Base-by-base conservation (phyloP, 2,888 invertebrate genomes). In the Physocephala rufipes region DNA sequence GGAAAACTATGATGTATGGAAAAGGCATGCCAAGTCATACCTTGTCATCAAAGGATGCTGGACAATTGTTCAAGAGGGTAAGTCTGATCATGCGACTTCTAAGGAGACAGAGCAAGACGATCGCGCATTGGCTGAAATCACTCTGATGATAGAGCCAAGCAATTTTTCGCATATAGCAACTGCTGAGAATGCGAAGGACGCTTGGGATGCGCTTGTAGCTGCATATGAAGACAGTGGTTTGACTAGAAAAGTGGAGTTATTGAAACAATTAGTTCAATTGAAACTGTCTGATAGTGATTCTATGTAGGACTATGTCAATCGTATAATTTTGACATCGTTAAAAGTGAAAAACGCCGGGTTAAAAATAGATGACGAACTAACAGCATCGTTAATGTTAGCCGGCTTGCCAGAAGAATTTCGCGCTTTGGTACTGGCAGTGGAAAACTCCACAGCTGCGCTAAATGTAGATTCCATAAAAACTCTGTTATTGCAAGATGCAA, bases 1-100 rank as follows among this genome's bases (percentile, higher is more conserved):
- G 16, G 75, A 75, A 21, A 75, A 73, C 63, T 69, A 71, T 43
- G 71, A 75, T 53, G 58, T 12, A 72, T 82, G 78, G 84, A 82
- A 75, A 82, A 85, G 82, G 45, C 61, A 72, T 45, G 67, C 70
- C 53, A 71, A 73, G 43, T 75, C 74, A 21, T 74, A 65, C 62
- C 66, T 74, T 1, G 67, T 73, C 16, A 66, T 74, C 30, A 73
- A 65, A n/a, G 28, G 53, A 26, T 51, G 72, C 16, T 72, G 69
- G 72, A 72, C 64, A 26, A 69, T 69, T 69, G 66, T 72, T 55
- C 69, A 72, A 72, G 15, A 53, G 64, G 69, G 72, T 16, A 16
- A 19, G 19, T 51, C 51, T 51, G 5, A 1, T 19, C n/a, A 73
- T 1, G 7, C 58, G 26, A 58, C 15, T n/a, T 15, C 13, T 13